Percentiles rank a stretch among this genome's conserved stretches.
Conservation (phyloP, 1,140 invertebrate species). For the Kradibia gibbosae region DNA sequence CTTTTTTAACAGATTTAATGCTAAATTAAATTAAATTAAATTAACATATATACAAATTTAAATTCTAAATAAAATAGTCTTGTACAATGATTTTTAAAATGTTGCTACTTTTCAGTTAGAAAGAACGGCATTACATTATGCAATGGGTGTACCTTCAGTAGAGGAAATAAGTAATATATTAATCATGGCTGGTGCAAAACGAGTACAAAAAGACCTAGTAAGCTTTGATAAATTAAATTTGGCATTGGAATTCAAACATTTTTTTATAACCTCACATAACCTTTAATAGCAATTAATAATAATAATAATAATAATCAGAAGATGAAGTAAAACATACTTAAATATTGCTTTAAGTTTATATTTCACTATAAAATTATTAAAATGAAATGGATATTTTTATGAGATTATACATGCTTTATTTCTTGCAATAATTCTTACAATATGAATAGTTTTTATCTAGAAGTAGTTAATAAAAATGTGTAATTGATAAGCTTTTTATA, state of each 20-base stretch:
- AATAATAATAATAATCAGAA: too few relatives aligned
- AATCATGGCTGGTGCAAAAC: slow-evolving; percentile 85
- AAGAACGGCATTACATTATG: slow-evolving; percentile 89
- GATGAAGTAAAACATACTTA: too few relatives aligned
- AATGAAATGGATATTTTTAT: not conserved
- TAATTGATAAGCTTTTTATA: not conserved
- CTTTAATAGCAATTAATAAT: too few relatives aligned
- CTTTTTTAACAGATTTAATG: too few relatives aligned
- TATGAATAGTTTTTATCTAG: too few relatives aligned
- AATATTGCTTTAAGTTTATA: not conserved
- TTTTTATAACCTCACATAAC: too few relatives aligned
- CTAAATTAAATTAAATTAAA: too few relatives aligned
- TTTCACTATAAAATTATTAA: not conserved
- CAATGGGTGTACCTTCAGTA: slow-evolving; percentile 89
- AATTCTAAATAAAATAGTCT: too few relatives aligned
- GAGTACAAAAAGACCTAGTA: slow-evolving; percentile 86
- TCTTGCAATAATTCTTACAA: not conserved
- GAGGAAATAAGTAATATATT: slow-evolving; percentile 85
- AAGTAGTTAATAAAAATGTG: not conserved
- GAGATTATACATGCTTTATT: not conserved
- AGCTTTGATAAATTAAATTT: slow-evolving; percentile 48
- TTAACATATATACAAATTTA: too few relatives aligned
- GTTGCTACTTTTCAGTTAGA: slow-evolving; percentile 78
- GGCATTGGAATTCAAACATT: slow-evolving; percentile 13
- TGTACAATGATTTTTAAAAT: slow-evolving; percentile 6